phyloP scores from a whole-genome alignment of 1,140 invertebrate genomes.

The Megathymus violae region DNA sequence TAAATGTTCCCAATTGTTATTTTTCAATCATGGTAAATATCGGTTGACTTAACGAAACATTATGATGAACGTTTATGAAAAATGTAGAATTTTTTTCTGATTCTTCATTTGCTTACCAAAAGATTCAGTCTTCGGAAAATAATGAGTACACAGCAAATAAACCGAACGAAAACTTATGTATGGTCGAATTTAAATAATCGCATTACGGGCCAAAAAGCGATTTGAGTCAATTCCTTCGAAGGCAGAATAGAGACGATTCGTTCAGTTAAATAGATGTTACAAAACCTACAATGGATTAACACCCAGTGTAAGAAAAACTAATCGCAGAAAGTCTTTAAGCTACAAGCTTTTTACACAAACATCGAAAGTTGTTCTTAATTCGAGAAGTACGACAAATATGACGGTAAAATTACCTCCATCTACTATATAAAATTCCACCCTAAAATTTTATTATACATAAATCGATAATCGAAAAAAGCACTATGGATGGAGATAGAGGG shows the following conservation, averaged over 20 bases:
- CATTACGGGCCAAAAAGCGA: slow-evolving; percentile 50
- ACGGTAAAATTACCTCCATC: slow-evolving; percentile 27
- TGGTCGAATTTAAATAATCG: slow-evolving; percentile 25
- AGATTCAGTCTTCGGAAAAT: slow-evolving; percentile 67
- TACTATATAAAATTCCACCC: slow-evolving; percentile 31
- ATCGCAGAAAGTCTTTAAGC: slow-evolving; percentile 21
- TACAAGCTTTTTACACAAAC: slow-evolving; percentile 36
- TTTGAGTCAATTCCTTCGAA: slow-evolving; percentile 64
- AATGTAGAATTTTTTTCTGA: slow-evolving; percentile 26
- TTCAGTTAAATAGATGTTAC: slow-evolving; percentile 36
- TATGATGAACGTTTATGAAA: slow-evolving; percentile 36
- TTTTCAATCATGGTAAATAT: slow-evolving; percentile 65
- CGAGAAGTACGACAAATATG: slow-evolving; percentile 30
- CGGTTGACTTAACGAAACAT: slow-evolving; percentile 47
- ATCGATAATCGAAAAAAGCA: slow-evolving; percentile 21
- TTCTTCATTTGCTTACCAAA: slow-evolving; percentile 41
- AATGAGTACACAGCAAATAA: slow-evolving; percentile 28
- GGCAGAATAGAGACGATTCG: slow-evolving; percentile 41
- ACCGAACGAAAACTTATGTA: slow-evolving; percentile 29
- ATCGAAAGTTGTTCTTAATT: slow-evolving; percentile 28
- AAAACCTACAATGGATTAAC: slow-evolving; percentile 30
- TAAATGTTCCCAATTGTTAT: slow-evolving; percentile 81
- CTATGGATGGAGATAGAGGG: slow-evolving; percentile 32
- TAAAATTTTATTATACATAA: slow-evolving; percentile 27
- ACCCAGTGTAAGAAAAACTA: slow-evolving; percentile 8